phyloP scores from a whole-genome alignment of 2,797 vertebrate species.

The Ambastaia sidthimunki region DNA sequence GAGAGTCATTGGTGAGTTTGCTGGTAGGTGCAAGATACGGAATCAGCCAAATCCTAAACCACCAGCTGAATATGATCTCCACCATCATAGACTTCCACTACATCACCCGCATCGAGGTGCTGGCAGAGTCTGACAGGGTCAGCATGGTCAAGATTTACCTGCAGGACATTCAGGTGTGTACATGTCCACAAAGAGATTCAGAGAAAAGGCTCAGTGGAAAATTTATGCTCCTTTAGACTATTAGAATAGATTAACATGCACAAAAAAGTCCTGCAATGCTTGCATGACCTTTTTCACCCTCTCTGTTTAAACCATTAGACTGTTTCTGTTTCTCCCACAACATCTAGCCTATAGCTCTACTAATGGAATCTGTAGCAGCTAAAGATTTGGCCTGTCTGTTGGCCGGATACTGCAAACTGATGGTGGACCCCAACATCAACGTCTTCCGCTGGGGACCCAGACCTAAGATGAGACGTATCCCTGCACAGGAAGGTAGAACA shows the following conservation, averaged over 20 bases:
- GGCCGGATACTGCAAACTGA: constrained; percentile 90
- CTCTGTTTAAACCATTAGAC: constrained; percentile 3
- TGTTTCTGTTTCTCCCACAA: constrained; percentile 2
- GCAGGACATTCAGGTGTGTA: constrained; percentile 92
- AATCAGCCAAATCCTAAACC: constrained; percentile 96
- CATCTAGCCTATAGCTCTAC: constrained; percentile 89
- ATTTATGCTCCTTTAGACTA: background rate
- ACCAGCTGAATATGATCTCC: constrained; percentile 93
- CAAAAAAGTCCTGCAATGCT: constrained; percentile 36
- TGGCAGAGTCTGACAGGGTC: constrained; percentile 91
- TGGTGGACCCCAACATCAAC: constrained; percentile 84
- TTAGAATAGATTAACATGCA: constrained; percentile 43
- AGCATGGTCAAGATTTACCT: constrained; percentile 95
- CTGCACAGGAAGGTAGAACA: constrained; percentile 90
- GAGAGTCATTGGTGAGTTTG: constrained; percentile 89
- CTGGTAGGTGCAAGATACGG: constrained; percentile 95
- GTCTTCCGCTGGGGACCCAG: constrained; percentile 89
- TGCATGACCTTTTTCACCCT: background rate
- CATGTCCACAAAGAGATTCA: background rate
- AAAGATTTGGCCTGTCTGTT: constrained; percentile 96
- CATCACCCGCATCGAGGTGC: constrained; percentile 91
- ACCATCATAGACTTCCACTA: constrained; percentile 93
- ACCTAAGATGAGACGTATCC: constrained; percentile 83
- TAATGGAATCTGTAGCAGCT: constrained; percentile 93
- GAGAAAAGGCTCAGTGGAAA: too few species aligned